Evolutionary conservation across 2,113 vertebrate species (phyloP).

Genomic region (Dasyprocta punctata): DNA sequence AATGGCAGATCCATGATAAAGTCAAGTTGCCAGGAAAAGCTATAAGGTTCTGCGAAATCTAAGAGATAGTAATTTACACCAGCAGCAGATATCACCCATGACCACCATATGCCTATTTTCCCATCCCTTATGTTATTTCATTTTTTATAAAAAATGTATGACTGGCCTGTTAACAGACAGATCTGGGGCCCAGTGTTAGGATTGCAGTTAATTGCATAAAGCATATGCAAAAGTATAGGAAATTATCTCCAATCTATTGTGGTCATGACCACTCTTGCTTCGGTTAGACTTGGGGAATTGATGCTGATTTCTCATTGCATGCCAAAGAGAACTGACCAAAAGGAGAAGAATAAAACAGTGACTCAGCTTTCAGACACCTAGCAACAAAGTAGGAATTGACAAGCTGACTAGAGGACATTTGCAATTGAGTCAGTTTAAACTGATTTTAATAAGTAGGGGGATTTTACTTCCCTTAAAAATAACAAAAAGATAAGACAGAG

Average conservation of each 20-base stretch:
- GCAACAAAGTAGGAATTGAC: background rate
- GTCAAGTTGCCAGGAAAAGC: background rate
- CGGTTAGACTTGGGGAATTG: background rate
- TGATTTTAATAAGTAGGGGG: background rate
- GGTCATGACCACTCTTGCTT: background rate
- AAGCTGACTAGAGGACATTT: background rate
- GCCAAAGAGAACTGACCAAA: background rate
- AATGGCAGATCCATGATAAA: background rate
- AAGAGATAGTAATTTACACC: background rate
- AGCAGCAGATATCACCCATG: background rate
- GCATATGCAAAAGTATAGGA: constrained; percentile 11
- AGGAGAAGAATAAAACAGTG: background rate
- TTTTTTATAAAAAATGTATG: background rate
- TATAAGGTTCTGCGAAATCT: background rate
- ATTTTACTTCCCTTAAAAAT: constrained; percentile 13
- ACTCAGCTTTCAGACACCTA: background rate
- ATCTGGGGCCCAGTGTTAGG: background rate
- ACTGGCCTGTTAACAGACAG: background rate
- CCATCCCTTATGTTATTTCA: background rate
- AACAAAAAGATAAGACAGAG: background rate
- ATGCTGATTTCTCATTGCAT: background rate
- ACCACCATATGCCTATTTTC: background rate
- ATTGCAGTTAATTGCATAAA: background rate
- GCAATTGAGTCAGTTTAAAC: background rate
- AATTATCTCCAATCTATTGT: background rate